Evolutionary conservation across 2,113 vertebrate species (phyloP), one percentile per base, ranked within the genome.

Genomic region (Carlito syrichta): DNA sequence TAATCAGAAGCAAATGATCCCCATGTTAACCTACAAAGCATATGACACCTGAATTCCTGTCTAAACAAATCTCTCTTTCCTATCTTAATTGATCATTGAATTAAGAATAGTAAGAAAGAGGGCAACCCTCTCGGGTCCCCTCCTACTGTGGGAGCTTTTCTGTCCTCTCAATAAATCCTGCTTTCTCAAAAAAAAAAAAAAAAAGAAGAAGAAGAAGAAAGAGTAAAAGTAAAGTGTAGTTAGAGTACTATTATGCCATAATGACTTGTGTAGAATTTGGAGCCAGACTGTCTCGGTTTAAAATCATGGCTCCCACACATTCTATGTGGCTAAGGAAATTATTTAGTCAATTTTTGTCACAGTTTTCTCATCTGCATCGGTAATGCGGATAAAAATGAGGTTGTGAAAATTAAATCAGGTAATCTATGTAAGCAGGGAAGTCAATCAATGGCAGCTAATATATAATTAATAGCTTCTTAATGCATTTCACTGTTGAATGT

Each of bases 1-100:
- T 81, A 52, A 94, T 88, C 58, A 92, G 77, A 77, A 81, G 32
- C 52, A 71, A 94, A 60, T 32, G 35, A 84, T 50, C n/a, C 60
- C 35, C 32, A 56, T 0, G 25, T 23, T 27, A 35, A 27, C 52
- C 62, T 43, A 83, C 52, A 66, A 81, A 76, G 92, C 16, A 5
- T 43, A 58, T 73, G 69, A 93, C 86, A 54, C 60, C 50, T 8
- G 74, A 84, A 89, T 54, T 89, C 76, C 52, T 95, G 23, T 48
- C 68, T 20, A 48, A 86, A 69, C 32, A 32, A 52, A 62, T 38
- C 43, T 68, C 69, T 54, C 83, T 69, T 69, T 86, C 35, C n/a
- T 81, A 77, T 76, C 43, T 94, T 63, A 45, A 71, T 17, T 56
- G 69, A 93, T 32, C 93, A 45, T 76, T 78, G 52, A 10, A 45